phyloP scores from a whole-genome alignment of 1,140 invertebrate genomes.

The Tachypleus tridentatus region DNA sequence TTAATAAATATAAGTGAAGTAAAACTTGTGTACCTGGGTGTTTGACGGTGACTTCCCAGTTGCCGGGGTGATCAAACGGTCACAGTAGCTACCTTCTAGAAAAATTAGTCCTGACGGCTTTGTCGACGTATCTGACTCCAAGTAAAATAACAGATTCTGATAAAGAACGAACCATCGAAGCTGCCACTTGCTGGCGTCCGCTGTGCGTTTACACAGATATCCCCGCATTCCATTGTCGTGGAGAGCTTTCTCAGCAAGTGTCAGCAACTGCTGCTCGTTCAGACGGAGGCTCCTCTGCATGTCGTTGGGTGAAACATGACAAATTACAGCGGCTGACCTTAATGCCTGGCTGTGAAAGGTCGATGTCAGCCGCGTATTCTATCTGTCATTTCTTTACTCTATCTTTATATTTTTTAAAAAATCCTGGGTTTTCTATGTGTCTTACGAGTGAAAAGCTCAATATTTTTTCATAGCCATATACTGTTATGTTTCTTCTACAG shows the following conservation, averaged over 20 bases:
- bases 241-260: constrained; percentile 68
- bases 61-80: constrained; percentile 48
- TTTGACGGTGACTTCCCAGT: constrained; percentile 10
- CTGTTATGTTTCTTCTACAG: no score
- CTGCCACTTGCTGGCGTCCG: constrained; percentile 80
- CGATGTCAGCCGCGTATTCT: no score
- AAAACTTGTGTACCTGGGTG: background rate
- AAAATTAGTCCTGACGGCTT: constrained; percentile 71
- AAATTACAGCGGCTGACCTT: no score
- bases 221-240: constrained; percentile 63
- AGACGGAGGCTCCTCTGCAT: constrained; percentile 21
- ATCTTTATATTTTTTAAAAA: no score
- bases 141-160: constrained; percentile 87
- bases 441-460: no score
- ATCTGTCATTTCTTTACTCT: no score
- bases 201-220: constrained; percentile 70
- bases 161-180: constrained; percentile 79
- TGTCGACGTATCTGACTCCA: constrained; percentile 55
- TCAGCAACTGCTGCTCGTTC: constrained; percentile 51
- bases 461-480: no score
- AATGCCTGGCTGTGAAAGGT: no score
- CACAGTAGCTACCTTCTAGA: constrained; percentile 81
- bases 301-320: no score
- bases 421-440: no score
- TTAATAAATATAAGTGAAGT: no score